Percentiles rank a stretch among this genome's conserved stretches.
phyloP scores from a whole-genome alignment of 2,888 invertebrate genomes.

The Actias luna region DNA sequence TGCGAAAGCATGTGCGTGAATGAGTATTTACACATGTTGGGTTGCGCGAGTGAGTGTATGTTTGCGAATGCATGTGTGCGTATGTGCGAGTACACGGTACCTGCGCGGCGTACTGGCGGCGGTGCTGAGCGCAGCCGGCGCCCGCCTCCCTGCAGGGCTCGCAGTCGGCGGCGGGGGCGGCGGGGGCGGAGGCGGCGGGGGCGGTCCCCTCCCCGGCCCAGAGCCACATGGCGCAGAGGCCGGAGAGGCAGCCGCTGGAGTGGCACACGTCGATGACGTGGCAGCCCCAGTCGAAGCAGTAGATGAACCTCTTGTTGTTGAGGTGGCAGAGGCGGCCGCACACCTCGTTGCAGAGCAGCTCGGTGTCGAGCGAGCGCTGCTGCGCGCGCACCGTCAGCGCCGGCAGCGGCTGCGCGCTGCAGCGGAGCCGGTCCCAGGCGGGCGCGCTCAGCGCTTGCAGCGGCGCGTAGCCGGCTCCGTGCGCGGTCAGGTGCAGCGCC shows the following conservation, averaged over 20 bases:
- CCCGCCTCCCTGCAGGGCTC: slow-evolving; percentile 60
- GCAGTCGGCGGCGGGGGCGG: slow-evolving; percentile 50
- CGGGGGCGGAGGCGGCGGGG: slow-evolving; percentile 37
- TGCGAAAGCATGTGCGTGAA: no score
- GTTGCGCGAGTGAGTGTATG: no score
- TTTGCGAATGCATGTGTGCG: background rate
- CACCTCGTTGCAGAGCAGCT: slow-evolving; percentile 75
- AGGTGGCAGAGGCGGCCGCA: slow-evolving; percentile 72
- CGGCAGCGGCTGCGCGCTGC: slow-evolving; percentile 29
- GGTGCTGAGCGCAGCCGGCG: slow-evolving; percentile 63
- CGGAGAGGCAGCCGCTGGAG: slow-evolving; percentile 75
- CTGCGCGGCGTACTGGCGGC: slow-evolving; percentile 76
- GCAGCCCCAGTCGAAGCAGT: slow-evolving; percentile 80
- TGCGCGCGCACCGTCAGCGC: slow-evolving; percentile 62
- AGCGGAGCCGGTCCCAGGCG: slow-evolving; percentile 63
- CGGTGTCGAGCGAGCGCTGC: slow-evolving; percentile 73
- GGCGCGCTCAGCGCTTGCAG: slow-evolving; percentile 84
- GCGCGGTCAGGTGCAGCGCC: slow-evolving; percentile 87
- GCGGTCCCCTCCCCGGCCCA: slow-evolving; percentile 63
- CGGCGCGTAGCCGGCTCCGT: slow-evolving; percentile 85
- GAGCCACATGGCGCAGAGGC: slow-evolving; percentile 78
- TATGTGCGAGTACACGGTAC: slow-evolving; percentile 34
- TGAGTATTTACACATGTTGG: no score
- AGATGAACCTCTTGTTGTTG: slow-evolving; percentile 70
- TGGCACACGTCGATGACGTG: slow-evolving; percentile 78